Percentiles rank a stretch among this genome's conserved stretches.
These are phyloP conservation scores for Helicorthomorpha holstii DNA, from an alignment of 1,140 invertebrate species.

Conservation along the genomic window DNA sequence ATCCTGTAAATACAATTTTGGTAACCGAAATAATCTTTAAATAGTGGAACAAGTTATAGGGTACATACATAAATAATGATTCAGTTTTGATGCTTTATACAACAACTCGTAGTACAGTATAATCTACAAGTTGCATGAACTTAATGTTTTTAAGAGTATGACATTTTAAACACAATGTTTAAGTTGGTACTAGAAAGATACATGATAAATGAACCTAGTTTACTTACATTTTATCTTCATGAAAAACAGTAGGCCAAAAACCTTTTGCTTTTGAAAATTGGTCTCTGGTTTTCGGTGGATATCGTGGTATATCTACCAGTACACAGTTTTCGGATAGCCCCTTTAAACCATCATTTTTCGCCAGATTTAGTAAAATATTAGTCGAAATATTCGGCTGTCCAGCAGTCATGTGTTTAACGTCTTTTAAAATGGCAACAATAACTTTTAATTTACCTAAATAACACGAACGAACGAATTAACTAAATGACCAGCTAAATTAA, in stretches of 20 bases:
- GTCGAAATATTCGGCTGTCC: neutral
- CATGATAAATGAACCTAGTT: neutral
- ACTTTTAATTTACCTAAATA: neutral
- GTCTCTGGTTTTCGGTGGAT: constrained; percentile 17
- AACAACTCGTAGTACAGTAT: neutral
- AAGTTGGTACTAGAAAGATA: neutral
- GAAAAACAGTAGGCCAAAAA: constrained; percentile 25
- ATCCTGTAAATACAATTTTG: neutral
- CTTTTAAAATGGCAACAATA: neutral
- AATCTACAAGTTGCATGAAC: constrained; percentile 11
- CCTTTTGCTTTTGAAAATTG: constrained; percentile 20
- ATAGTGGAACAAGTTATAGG: neutral
- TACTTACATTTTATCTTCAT: constrained; percentile 23
- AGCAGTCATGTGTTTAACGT: neutral
- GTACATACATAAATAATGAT: neutral
- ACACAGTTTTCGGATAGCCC: constrained; percentile 1
- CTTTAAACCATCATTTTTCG: neutral
- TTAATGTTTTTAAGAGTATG: constrained; percentile 5
- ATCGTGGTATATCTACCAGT: constrained; percentile 15
- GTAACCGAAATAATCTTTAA: neutral
- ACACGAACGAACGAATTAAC: no score
- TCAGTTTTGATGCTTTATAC: neutral
- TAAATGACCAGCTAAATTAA: neutral
- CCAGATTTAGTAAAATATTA: neutral
- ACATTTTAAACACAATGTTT: neutral